phyloP scores from a whole-genome alignment of 2,797 vertebrate species.

The Rhinichthys osculus region DNA sequence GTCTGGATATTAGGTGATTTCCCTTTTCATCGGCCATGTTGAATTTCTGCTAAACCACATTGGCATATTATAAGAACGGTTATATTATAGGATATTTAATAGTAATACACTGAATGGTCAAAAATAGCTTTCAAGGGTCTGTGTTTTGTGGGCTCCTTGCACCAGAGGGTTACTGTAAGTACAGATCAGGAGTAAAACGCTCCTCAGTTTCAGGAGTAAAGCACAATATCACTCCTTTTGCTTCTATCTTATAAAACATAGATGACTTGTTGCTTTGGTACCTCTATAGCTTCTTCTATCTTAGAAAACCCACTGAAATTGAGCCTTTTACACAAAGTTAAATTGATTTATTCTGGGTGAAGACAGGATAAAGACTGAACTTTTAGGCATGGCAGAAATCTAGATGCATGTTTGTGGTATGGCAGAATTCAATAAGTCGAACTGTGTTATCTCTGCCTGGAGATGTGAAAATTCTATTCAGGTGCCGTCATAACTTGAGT shows the following conservation, averaged over 20 bases:
- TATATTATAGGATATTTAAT: background rate
- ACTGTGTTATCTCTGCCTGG: slow-evolving; percentile 28
- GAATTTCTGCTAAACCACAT: background rate
- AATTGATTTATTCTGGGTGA: slow-evolving; percentile 27
- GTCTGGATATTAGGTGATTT: background rate
- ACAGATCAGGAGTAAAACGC: slow-evolving; percentile 3
- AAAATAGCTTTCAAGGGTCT: background rate
- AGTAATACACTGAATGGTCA: background rate
- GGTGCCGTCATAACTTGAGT: slow-evolving; percentile 30
- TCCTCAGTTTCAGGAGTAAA: background rate
- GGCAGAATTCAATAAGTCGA: slow-evolving; percentile 19
- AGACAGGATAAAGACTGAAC: slow-evolving; percentile 9
- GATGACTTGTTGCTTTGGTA: background rate
- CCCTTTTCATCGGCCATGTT: background rate
- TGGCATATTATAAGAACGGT: too few species aligned
- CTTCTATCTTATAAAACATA: background rate
- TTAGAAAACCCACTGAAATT: slow-evolving; percentile 4
- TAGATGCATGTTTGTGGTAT: slow-evolving; percentile 18
- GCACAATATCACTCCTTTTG: slow-evolving; percentile 2
- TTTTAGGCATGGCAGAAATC: background rate
- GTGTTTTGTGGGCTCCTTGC: background rate
- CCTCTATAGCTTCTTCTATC: background rate
- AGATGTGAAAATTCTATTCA: slow-evolving; percentile 27
- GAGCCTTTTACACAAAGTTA: slow-evolving; percentile 20
- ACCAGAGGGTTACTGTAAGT: slow-evolving; percentile 11